phyloP scores from a whole-genome alignment of 2,888 invertebrate species.

The Magallana nippona region DNA sequence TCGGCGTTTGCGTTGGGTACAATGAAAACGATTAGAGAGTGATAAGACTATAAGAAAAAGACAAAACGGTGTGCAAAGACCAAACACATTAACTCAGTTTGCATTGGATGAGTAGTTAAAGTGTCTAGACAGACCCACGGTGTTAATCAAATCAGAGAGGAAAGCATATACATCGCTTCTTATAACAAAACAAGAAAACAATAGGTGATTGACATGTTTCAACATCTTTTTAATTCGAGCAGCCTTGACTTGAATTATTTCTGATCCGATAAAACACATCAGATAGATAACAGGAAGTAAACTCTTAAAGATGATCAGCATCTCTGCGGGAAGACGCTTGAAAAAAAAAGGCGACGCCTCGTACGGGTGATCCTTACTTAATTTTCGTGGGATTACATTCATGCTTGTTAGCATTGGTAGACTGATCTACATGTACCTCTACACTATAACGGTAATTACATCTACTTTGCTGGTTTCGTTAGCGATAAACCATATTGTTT shows the following conservation, averaged over 20 bases:
- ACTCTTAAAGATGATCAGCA: neutral
- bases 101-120: neutral
- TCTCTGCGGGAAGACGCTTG: neutral
- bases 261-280: slow-evolving; percentile 18
- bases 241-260: slow-evolving; percentile 4
- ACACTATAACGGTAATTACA: too few relatives aligned
- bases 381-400: neutral
- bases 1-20: neutral
- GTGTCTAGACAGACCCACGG: neutral
- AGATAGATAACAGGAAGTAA: slow-evolving; percentile 12
- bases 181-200: slow-evolving; percentile 24
- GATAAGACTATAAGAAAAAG: neutral
- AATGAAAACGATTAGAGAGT: neutral
- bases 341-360: slow-evolving; percentile 1
- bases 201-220: slow-evolving; percentile 14
- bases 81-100: neutral
- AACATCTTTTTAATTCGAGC: neutral
- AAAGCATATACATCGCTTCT: slow-evolving; percentile 21
- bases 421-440: too few relatives aligned
- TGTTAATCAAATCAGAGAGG: neutral
- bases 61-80: neutral
- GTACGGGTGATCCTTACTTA: neutral
- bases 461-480: too few relatives aligned
- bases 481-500: too few relatives aligned
- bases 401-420: neutral